phyloP scores from a whole-genome alignment of 2,113 vertebrate species.

The Paralichthys olivaceus region DNA sequence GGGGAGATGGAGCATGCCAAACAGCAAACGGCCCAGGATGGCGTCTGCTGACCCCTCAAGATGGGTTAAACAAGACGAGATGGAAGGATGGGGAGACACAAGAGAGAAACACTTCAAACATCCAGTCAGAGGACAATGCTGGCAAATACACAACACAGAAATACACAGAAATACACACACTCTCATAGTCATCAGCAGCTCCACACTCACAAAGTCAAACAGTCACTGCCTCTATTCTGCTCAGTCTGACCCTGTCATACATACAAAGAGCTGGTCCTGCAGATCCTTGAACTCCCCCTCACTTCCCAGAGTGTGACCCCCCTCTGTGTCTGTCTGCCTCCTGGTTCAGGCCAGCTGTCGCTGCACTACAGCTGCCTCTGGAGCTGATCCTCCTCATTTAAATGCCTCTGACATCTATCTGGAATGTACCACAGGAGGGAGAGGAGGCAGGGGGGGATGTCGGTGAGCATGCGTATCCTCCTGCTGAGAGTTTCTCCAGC shows the following conservation, averaged over 20 bases:
- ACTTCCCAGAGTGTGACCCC: conserved; percentile 62
- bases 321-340: conserved; percentile 74
- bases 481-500: conserved; percentile 19
- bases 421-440: conserved; percentile 78
- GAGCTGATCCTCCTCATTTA: conserved; percentile 82
- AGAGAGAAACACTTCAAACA: conserved; percentile 54
- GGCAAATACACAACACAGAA: conserved; percentile 23
- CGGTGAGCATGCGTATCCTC: conserved; percentile 4
- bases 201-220: conserved; percentile 49
- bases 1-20: conserved; percentile 67
- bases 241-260: conserved; percentile 73
- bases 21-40: conserved; percentile 53
- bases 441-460: conserved; percentile 60
- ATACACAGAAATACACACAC: conserved; percentile 17
- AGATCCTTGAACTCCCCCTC: conserved; percentile 76
- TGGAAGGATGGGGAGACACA: conserved; percentile 33
- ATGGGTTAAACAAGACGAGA: conserved; percentile 50
- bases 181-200: conserved; percentile 1
- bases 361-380: conserved; percentile 75
- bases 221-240: conserved; percentile 48
- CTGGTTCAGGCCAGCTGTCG: conserved; percentile 82
- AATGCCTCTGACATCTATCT: conserved; percentile 82
- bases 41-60: conserved; percentile 55
- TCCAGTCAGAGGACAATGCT: conserved; percentile 34
- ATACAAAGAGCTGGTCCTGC: conserved; percentile 79